These are phyloP conservation scores for Prionchulus punctatus DNA, from an alignment of 2,888 invertebrate genomes.

Conservation along the genomic window DNA sequence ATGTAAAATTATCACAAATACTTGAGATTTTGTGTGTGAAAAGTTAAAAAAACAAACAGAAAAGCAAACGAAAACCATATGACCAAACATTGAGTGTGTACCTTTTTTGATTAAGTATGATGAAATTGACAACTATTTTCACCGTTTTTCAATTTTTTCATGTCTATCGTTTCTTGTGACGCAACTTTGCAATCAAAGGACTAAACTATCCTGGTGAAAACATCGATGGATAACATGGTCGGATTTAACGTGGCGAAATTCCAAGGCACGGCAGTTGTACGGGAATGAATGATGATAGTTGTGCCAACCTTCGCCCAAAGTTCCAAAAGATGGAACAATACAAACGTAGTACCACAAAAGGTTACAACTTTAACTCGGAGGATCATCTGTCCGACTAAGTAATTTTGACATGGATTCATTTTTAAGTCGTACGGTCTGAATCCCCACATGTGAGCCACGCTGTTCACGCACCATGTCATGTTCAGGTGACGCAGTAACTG, in stretches of 20 bases:
- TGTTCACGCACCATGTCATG: constrained; percentile 51
- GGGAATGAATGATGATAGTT: constrained; percentile 42
- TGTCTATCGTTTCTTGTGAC: neutral
- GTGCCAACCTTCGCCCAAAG: constrained; percentile 37
- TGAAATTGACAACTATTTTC: too few species aligned
- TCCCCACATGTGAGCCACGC: constrained; percentile 13
- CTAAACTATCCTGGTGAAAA: constrained; percentile 29
- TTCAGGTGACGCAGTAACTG: constrained; percentile 65
- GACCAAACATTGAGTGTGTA: too few species aligned
- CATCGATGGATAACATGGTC: constrained; percentile 34
- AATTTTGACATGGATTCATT: constrained; percentile 16
- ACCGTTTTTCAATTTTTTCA: constrained; percentile 6
- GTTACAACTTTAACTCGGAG: too few species aligned
- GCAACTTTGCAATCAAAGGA: constrained; percentile 26
- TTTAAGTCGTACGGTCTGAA: constrained; percentile 30
- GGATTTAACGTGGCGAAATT: constrained; percentile 33
- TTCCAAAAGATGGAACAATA: constrained; percentile 12
- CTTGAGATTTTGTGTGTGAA: too few species aligned
- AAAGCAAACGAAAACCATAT: too few species aligned
- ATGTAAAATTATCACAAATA: too few species aligned
- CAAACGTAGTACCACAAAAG: too few species aligned
- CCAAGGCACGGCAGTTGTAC: constrained; percentile 36
- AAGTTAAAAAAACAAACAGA: too few species aligned
- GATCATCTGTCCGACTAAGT: constrained; percentile 4
- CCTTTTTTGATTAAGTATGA: too few species aligned